Conservation (phyloP, 1,140 invertebrate genomes). For the Lasaia peninsularis region DNA sequence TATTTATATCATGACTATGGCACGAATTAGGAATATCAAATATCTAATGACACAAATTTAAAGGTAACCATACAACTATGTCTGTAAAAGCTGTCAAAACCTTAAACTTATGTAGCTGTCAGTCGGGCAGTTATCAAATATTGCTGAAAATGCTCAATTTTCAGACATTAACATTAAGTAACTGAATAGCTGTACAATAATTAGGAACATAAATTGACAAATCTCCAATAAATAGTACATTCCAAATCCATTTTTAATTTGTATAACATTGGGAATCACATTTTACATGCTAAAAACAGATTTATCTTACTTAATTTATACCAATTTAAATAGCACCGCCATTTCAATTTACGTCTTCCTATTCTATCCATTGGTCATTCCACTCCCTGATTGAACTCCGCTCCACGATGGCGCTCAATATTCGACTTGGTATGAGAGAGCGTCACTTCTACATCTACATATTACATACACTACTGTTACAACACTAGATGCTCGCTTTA, state of each 20-base stretch:
- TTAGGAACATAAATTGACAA: constrained; percentile 63
- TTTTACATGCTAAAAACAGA: not conserved
- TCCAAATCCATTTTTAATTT: constrained; percentile 36
- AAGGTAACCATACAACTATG: constrained; percentile 12
- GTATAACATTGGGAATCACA: constrained; percentile 20
- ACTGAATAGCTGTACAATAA: constrained; percentile 17
- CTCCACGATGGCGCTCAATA: constrained; percentile 10
- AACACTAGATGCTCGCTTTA: constrained; percentile 16
- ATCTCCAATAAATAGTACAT: constrained; percentile 45
- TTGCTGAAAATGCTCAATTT: not conserved
- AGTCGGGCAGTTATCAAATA: constrained; percentile 1
- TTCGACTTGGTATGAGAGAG: constrained; percentile 5
- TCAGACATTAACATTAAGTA: constrained; percentile 8
- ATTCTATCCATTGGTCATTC: constrained; percentile 22
- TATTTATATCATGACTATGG: constrained; percentile 30
- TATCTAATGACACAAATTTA: constrained; percentile 14
- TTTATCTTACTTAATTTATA: constrained; percentile 47
- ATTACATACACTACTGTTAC: constrained; percentile 24
- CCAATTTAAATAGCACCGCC: constrained; percentile 69
- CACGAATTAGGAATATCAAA: constrained; percentile 39
- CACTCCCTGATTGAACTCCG: too few relatives aligned
- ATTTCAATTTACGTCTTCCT: constrained; percentile 41
- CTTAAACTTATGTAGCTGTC: constrained; percentile 1
- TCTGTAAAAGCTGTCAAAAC: constrained; percentile 7
- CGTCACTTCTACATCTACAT: constrained; percentile 20